These are phyloP conservation scores for Oreotrochilus melanogaster DNA, from an alignment of 2,113 vertebrate species.

Conservation along the genomic window DNA sequence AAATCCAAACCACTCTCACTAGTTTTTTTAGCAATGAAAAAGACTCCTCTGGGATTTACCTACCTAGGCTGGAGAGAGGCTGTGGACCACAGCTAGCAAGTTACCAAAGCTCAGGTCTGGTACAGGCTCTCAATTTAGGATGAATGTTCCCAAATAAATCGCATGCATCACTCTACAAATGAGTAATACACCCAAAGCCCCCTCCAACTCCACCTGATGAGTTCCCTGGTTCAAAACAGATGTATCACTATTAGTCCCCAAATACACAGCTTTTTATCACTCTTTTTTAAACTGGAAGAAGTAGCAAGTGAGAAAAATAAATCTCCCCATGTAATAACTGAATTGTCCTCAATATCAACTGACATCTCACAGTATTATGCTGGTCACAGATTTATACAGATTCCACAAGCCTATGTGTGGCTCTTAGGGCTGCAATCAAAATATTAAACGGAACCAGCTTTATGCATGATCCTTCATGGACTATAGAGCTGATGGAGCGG, in stretches of 20 bases:
- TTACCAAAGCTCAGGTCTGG: not conserved
- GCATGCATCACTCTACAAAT: not conserved
- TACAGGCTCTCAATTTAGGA: not conserved
- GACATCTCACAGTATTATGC: no score
- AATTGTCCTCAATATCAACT: not conserved
- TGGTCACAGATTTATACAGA: not conserved
- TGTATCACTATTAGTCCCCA: not conserved
- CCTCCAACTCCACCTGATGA: not conserved
- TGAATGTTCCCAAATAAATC: not conserved
- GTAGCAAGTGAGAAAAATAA: not conserved
- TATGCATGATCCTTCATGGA: not conserved
- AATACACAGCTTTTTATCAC: not conserved
- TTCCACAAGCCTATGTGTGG: not conserved
- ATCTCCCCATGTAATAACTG: not conserved
- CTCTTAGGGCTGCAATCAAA: not conserved
- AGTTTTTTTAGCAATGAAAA: not conserved
- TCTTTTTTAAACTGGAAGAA: not conserved
- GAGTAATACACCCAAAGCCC: not conserved
- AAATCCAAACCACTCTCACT: not conserved
- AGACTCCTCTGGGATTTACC: not conserved
- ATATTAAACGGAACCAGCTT: not conserved
- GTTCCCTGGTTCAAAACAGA: not conserved
- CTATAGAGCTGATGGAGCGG: no score
- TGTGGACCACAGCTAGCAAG: not conserved
- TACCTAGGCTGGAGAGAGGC: not conserved